Base-by-base conservation (phyloP, 2,113 vertebrate species). In the Tinamus guttatus region DNA sequence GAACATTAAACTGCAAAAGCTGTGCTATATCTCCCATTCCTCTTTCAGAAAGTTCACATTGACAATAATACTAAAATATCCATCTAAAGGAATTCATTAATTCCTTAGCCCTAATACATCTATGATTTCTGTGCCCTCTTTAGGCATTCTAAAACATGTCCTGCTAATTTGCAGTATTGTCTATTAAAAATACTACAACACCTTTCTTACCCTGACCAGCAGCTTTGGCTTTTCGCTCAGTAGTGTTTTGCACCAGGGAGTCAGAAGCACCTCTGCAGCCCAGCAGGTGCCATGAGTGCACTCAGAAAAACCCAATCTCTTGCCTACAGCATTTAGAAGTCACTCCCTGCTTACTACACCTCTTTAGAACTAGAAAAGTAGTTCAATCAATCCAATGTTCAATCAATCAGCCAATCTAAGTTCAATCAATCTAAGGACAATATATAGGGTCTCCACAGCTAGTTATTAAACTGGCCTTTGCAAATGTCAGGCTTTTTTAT, bases 401-500 rank as follows among this genome's bases (percentile, higher is more conserved):
- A 78, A 56, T 51, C 17, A 85, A n/a, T n/a, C n/a, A 94, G 30
- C 16, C 79, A 41, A 65, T 32, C n/a, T n/a, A n/a, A n/a, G 32
- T 49, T 87, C 87, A 78, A 56, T 51, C 17, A 85, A n/a, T n/a
- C n/a, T 76, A 41, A 65, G 30, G 49, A 79, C 71, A 95, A 62
- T 25, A 60, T 14, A 71, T 12, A 65, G 34, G 7, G 30, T 68
- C 63, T 64, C 84, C 27, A 9, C 65, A 91, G 56, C 51, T 65
- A 56, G 65, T 90, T 89, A 89, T 81, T 95, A 84, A 97, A 83
- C 11, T 73, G 83, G 43, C 58, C 94, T 89, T 97, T 96, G 67
- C 67, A 95, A 97, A 97, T 95, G 81, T 90, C 93, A 95, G 59
- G 59, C n/a, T 75, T 75, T 94, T 67, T 84, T 79, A 54, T 71